A percentile compares a stretch with the other conserved stretches of the same genome.
Evolutionary conservation across 2,888 invertebrate genomes (phyloP).

Genomic region (Napeogenes inachia): DNA sequence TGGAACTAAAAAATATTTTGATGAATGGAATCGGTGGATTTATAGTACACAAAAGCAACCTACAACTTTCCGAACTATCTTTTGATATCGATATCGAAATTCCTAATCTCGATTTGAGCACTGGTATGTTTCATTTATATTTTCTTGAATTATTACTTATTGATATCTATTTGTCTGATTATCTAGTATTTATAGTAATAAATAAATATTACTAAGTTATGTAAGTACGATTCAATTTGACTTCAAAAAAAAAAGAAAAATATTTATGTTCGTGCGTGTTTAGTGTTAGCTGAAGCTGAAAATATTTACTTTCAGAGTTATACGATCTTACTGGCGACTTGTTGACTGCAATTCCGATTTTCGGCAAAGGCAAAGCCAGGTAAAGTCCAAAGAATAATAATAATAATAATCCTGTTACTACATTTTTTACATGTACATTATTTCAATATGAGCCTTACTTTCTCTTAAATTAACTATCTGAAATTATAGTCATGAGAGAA

Average conservation of each 20-base stretch:
- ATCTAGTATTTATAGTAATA: background rate
- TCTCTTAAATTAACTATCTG: no score
- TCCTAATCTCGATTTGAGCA: conserved; percentile 43
- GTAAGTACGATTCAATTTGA: no score
- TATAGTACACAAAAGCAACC: conserved; percentile 46
- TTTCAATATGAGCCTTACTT: no score
- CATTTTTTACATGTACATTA: no score
- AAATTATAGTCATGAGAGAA: no score
- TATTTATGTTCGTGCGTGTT: background rate
- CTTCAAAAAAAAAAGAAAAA: no score
- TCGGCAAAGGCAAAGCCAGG: conserved; percentile 57
- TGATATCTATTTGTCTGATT: background rate
- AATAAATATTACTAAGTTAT: background rate
- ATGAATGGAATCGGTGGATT: conserved; percentile 53
- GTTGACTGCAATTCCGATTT: conserved; percentile 57
- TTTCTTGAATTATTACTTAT: background rate
- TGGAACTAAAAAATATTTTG: conserved; percentile 44
- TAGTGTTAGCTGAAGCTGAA: background rate
- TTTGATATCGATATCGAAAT: conserved; percentile 58
- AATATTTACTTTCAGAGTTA: conserved; percentile 41
- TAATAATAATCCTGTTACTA: background rate
- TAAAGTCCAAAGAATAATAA: conserved; percentile 37
- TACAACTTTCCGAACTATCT: conserved; percentile 42
- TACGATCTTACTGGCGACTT: conserved; percentile 58
- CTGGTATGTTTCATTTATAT: conserved; percentile 41